Evolutionary conservation across 1,140 invertebrate genomes (phyloP).

Genomic region (Pygmarrhopalites habei): DNA sequence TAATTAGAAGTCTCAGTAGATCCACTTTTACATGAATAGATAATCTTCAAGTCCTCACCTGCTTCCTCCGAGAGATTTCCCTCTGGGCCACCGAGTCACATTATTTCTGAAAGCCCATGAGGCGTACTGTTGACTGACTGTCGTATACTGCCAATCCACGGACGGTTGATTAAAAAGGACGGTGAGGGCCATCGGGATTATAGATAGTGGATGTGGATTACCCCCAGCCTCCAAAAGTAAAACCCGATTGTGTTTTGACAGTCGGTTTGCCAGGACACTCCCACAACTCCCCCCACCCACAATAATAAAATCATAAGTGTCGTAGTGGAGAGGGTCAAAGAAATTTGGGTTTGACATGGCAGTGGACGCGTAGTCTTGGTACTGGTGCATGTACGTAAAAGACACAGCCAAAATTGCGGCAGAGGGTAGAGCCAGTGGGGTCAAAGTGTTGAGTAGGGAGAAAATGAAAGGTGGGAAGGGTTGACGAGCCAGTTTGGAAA

Average conservation of each 20-base stretch:
- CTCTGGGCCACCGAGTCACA: neutral
- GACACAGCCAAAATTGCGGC: neutral
- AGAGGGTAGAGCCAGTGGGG: neutral
- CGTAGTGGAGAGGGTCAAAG: neutral
- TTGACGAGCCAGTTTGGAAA: neutral
- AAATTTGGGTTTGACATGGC: neutral
- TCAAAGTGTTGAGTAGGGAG: neutral
- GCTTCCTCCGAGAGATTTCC: conserved; percentile 1
- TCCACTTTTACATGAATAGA: too few species aligned
- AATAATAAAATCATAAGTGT: neutral
- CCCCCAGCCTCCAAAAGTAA: neutral
- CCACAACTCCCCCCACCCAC: neutral
- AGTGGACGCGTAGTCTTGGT: neutral
- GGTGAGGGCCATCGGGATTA: neutral
- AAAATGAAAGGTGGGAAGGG: neutral
- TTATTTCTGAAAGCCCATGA: neutral
- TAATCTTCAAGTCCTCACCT: too few species aligned
- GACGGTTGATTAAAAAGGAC: neutral
- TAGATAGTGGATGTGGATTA: neutral
- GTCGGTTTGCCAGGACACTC: neutral
- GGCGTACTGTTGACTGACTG: neutral
- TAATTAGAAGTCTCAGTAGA: too few species aligned
- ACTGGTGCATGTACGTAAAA: neutral
- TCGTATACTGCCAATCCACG: neutral
- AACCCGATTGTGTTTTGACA: conserved; percentile 2